A percentile compares a stretch with the other conserved stretches of the same genome.
phyloP scores from a whole-genome alignment of 2,797 vertebrate species.

The Clangula hyemalis region DNA sequence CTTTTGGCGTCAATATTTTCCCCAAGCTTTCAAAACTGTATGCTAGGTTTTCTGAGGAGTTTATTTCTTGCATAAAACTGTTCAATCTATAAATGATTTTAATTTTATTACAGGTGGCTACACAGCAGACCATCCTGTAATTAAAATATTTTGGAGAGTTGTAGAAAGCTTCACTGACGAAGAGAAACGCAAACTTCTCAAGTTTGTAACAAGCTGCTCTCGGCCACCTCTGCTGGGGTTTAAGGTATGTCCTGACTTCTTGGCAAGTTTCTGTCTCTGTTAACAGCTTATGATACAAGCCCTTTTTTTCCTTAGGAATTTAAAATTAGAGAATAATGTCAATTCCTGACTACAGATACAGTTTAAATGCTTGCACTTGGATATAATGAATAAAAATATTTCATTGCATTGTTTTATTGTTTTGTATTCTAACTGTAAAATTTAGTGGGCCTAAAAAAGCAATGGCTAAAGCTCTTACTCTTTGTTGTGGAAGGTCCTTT shows the following conservation, averaged over 20 bases:
- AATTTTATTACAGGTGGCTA: conserved; percentile 87
- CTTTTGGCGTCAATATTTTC: background rate
- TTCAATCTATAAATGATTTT: background rate
- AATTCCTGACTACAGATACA: background rate
- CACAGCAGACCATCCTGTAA: conserved; percentile 93
- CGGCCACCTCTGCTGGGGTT: conserved; percentile 96
- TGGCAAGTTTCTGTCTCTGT: background rate
- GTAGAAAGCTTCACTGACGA: conserved; percentile 96
- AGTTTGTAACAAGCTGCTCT: conserved; percentile 98
- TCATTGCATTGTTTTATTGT: background rate
- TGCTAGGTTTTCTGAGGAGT: background rate
- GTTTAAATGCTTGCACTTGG: background rate
- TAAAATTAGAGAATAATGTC: background rate
- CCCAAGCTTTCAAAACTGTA: background rate
- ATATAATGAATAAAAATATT: background rate
- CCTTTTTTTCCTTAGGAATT: background rate
- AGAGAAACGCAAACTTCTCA: conserved; percentile 95
- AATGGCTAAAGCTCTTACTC: background rate
- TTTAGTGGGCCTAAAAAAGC: background rate
- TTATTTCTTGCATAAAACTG: background rate
- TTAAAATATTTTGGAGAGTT: conserved; percentile 95
- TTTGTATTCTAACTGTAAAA: background rate
- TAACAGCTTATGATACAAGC: background rate
- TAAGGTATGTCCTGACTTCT: conserved; percentile 81
- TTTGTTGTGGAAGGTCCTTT: background rate